These are phyloP conservation scores for Phthorimaea operculella DNA, from an alignment of 1,140 invertebrate genomes.

Conservation along the genomic window DNA sequence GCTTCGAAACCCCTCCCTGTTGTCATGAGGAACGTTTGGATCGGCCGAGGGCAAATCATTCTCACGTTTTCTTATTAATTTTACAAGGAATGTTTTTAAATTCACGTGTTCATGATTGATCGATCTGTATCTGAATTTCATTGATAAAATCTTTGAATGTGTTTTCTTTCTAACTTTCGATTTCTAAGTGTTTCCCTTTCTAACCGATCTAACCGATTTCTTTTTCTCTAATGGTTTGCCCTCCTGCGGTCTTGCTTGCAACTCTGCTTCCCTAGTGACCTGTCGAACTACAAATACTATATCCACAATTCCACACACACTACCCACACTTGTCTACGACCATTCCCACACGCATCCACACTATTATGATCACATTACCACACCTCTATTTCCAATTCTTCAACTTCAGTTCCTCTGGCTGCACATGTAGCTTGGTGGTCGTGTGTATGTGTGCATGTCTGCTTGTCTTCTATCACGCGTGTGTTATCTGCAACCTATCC, in stretches of 20 bases:
- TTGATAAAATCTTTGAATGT: neutral
- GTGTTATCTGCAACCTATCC: neutral
- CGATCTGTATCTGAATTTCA: neutral
- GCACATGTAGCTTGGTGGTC: neutral
- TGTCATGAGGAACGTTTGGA: slow-evolving; percentile 16
- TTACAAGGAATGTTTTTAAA: neutral
- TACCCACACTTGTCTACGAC: slow-evolving; percentile 16
- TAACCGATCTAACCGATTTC: neutral
- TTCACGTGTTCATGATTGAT: neutral
- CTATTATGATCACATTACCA: neutral
- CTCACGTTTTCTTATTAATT: slow-evolving; percentile 9
- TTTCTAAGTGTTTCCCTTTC: too few relatives aligned
- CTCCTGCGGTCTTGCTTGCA: slow-evolving; percentile 15
- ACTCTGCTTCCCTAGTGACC: slow-evolving; percentile 20
- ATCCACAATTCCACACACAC: slow-evolving; percentile 18
- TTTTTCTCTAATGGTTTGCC: slow-evolving; percentile 20
- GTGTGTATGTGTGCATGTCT: neutral
- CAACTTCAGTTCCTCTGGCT: neutral
- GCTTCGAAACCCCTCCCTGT: slow-evolving; percentile 21
- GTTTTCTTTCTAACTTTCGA: neutral
- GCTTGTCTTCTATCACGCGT: neutral
- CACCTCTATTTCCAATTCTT: neutral
- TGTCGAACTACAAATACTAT: slow-evolving; percentile 12
- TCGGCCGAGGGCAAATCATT: slow-evolving; percentile 36
- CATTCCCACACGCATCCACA: neutral